Conservation (phyloP, 2,797 vertebrate genomes). For the Miichthys miiuy region DNA sequence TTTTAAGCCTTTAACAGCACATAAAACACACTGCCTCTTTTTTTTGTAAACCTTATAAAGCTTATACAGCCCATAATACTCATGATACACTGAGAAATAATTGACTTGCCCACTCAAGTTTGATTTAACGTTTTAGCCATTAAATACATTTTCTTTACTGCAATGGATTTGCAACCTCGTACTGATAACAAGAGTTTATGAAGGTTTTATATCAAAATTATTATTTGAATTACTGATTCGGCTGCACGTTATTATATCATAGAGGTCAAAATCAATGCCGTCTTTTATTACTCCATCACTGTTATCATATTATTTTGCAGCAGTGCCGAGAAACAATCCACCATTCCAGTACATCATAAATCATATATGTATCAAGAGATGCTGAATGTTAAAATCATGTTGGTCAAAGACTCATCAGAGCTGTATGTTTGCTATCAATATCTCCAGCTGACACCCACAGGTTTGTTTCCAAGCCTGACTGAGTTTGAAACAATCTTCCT, state of each 20-base stretch:
- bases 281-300: slow-evolving; percentile 22
- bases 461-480: slow-evolving; percentile 10
- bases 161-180: neutral
- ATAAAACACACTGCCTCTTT: neutral
- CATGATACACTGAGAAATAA: slow-evolving; percentile 18
- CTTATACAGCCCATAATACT: slow-evolving; percentile 3
- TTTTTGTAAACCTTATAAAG: slow-evolving; percentile 21
- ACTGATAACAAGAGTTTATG: slow-evolving; percentile 1
- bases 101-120: slow-evolving; percentile 9
- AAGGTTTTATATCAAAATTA: slow-evolving; percentile 26
- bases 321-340: slow-evolving; percentile 1
- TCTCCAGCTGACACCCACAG: slow-evolving; percentile 19
- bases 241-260: neutral
- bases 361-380: slow-evolving; percentile 27
- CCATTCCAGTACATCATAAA: slow-evolving; percentile 20
- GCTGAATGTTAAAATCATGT: slow-evolving; percentile 29
- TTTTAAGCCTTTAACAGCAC: slow-evolving; percentile 33
- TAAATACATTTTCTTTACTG: slow-evolving; percentile 5
- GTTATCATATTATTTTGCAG: slow-evolving; percentile 19
- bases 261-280: slow-evolving; percentile 45
- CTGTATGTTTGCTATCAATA: slow-evolving; percentile 2
- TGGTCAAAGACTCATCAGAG: slow-evolving; percentile 12
- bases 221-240: slow-evolving; percentile 20
- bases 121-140: slow-evolving; percentile 17
- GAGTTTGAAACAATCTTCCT: slow-evolving; percentile 26